Evolutionary conservation across 2,888 invertebrate genomes (phyloP).

Genomic region (Eledona agricola): DNA sequence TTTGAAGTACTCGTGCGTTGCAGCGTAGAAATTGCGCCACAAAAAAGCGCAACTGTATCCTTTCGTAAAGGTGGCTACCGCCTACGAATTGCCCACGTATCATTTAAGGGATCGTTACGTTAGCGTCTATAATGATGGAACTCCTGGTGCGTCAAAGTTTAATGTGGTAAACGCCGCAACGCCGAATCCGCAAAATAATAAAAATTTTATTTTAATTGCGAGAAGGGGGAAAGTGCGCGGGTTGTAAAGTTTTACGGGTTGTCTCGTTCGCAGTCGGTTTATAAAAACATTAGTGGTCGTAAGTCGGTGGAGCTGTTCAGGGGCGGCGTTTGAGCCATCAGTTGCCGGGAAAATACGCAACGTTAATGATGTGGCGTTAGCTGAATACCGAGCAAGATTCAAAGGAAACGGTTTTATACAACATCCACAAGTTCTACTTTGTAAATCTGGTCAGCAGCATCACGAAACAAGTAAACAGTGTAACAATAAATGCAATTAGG

Average conservation of each 20-base stretch:
- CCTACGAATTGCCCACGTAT: slow-evolving; percentile 41
- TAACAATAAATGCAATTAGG: too few relatives aligned
- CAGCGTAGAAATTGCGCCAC: slow-evolving; percentile 46
- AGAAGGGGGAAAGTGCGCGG: neutral
- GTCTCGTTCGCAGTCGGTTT: slow-evolving; percentile 25
- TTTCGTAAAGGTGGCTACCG: slow-evolving; percentile 46
- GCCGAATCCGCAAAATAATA: slow-evolving; percentile 1
- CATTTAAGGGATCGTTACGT: slow-evolving; percentile 47
- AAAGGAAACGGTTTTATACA: too few relatives aligned
- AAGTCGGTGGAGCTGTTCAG: slow-evolving; percentile 27
- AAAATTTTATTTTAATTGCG: slow-evolving; percentile 25
- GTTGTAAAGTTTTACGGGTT: slow-evolving; percentile 24
- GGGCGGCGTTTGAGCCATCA: slow-evolving; percentile 32
- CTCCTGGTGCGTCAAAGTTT: slow-evolving; percentile 49
- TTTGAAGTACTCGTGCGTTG: too few relatives aligned
- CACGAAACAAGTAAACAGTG: too few relatives aligned
- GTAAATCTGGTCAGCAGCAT: too few relatives aligned
- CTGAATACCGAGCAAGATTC: too few relatives aligned
- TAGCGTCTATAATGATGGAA: slow-evolving; percentile 47
- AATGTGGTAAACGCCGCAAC: slow-evolving; percentile 35
- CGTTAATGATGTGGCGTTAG: slow-evolving; percentile 50
- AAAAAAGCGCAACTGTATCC: slow-evolving; percentile 43
- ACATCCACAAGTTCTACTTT: too few relatives aligned
- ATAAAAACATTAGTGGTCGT: slow-evolving; percentile 30
- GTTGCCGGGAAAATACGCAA: slow-evolving; percentile 48